These are phyloP conservation scores for Semnopithecus entellus DNA, from an alignment of 2,113 vertebrate species.

Conservation along the genomic window DNA sequence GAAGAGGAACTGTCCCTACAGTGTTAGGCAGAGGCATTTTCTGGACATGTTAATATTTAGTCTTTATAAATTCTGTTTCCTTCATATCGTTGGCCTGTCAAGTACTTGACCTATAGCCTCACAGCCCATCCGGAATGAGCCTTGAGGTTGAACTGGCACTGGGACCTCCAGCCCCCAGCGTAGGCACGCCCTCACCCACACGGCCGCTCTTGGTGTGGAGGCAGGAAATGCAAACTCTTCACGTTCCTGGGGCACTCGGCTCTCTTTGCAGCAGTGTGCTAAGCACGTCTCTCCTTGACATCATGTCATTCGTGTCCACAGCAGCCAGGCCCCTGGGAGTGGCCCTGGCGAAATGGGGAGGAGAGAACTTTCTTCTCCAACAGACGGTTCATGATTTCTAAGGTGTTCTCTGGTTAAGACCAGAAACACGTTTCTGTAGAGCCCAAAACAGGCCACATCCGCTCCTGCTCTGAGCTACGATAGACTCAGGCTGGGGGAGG, in stretches of 20 bases:
- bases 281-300: background rate
- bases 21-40: constrained; percentile 69
- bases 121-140: rapidly evolving
- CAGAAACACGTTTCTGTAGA: background rate
- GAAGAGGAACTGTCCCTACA: background rate
- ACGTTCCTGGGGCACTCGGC: rapidly evolving
- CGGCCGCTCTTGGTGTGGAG: background rate
- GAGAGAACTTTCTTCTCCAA: no score
- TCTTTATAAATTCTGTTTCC: constrained; percentile 74
- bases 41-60: constrained; percentile 74
- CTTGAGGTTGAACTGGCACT: background rate
- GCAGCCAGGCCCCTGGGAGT: rapidly evolving
- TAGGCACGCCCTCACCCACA: rapidly evolving
- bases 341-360: rapidly evolving
- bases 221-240: rapidly evolving
- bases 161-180: rapidly evolving
- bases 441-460: rapidly evolving
- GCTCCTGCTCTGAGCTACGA: background rate
- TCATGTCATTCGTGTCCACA: rapidly evolving
- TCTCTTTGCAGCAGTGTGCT: rapidly evolving
- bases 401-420: background rate
- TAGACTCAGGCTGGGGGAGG: no score
- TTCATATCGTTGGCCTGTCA: constrained; percentile 49
- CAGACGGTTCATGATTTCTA: rapidly evolving
- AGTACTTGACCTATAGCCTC: constrained; percentile 54